Evolutionary conservation across 2,113 vertebrate genomes (phyloP).

Genomic region (Aspidoscelis tigris): DNA sequence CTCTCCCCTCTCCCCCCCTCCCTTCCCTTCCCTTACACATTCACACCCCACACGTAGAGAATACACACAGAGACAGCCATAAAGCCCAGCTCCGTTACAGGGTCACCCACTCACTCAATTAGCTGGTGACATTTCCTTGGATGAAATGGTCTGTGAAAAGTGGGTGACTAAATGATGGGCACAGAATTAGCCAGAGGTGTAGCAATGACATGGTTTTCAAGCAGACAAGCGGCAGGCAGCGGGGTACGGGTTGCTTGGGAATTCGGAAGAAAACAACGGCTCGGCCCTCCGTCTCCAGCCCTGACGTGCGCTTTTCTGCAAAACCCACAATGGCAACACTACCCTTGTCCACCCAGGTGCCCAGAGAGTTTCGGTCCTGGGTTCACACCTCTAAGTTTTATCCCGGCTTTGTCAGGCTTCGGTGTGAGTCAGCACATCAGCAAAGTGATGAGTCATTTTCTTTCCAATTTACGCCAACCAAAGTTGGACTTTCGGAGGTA

Average conservation of each 20-base stretch:
- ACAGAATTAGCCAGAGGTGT: slow-evolving; percentile 30
- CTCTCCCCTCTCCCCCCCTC: background rate
- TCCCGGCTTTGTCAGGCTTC: no score
- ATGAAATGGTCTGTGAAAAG: slow-evolving; percentile 64
- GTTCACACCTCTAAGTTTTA: no score
- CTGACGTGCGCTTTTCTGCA: no score
- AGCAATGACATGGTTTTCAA: fast-evolving
- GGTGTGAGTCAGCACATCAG: no score
- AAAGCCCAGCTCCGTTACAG: slow-evolving; percentile 42
- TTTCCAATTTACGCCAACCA: no score
- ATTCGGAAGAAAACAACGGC: background rate
- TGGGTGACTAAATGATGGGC: background rate
- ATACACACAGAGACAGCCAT: background rate
- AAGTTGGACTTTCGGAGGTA: no score
- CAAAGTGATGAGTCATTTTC: no score
- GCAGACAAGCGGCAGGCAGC: background rate
- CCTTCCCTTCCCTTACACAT: background rate
- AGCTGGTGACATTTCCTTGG: slow-evolving; percentile 57
- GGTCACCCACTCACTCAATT: slow-evolving; percentile 54
- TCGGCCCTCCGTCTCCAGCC: no score
- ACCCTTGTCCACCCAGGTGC: no score
- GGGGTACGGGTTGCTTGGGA: fast-evolving
- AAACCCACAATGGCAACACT: no score
- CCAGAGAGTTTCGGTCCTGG: no score
- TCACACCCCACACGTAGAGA: background rate